Percentiles rank a stretch among this genome's conserved stretches.
Evolutionary conservation across 2,888 invertebrate species (phyloP).

Genomic region (Morinoia aosen): DNA sequence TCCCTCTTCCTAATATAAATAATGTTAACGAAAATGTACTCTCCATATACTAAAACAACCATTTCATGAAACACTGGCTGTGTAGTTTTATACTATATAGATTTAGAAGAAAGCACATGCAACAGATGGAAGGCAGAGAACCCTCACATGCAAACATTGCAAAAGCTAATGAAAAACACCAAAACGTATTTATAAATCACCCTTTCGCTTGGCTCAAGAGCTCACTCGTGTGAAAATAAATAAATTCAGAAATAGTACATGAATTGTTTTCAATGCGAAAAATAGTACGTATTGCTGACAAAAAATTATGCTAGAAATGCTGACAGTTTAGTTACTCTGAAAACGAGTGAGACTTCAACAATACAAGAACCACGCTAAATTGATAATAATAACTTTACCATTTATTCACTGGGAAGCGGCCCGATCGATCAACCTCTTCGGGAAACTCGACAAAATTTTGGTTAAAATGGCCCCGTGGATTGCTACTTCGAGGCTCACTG

Average conservation of each 20-base stretch:
- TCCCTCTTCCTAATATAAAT: too few relatives aligned
- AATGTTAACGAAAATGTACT: too few relatives aligned
- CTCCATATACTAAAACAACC: too few relatives aligned
- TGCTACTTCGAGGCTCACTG: not conserved
- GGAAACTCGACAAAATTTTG: conserved; percentile 43
- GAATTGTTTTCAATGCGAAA: not conserved
- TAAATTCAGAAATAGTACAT: not conserved
- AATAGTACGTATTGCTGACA: not conserved
- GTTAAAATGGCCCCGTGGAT: not conserved
- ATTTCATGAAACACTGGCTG: not conserved
- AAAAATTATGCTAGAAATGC: not conserved
- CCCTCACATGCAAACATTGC: not conserved
- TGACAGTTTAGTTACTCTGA: not conserved
- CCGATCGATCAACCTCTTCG: conserved; percentile 29
- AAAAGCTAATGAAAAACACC: not conserved
- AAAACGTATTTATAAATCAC: not conserved
- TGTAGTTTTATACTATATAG: not conserved
- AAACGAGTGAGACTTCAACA: not conserved
- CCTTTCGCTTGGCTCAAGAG: not conserved
- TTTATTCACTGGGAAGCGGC: conserved; percentile 37
- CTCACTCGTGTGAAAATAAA: not conserved
- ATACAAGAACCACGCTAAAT: not conserved
- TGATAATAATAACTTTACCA: not conserved
- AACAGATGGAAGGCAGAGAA: not conserved
- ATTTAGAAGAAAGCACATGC: not conserved